Base-by-base conservation (phyloP, 2,113 vertebrate species). In the Sorex araneus region DNA sequence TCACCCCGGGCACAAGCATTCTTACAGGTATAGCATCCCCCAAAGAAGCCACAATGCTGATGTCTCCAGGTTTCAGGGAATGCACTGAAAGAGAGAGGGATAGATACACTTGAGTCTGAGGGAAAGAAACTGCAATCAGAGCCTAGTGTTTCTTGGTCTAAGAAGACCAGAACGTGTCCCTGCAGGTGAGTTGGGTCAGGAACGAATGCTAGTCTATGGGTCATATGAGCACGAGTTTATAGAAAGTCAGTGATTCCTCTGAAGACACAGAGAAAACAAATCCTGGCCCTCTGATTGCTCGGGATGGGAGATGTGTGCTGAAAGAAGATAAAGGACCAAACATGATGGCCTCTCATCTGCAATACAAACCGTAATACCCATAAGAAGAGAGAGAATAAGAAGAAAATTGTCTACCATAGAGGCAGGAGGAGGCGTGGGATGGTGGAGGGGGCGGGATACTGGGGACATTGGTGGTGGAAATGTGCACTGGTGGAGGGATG, bases 21-120 rank as follows among this genome's bases (percentile, higher is more conserved):
- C 98, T 98, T 97, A 99, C 99, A 2, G 99, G 99, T 54, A 99
- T 74, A 79, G 99, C 99, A 95, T 99, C 99, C 34, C 99, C 99
- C 18, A 99, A 91, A 19, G 99, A 98, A 67, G 98, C 99, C 95
- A 99, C 97, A 66, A 99, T 96, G 91, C 96, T 98, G 90, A 99
- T 96, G 74, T 99, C 99, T 88, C 97, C 99, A 60, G 99, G 99
- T 95, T 98, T 98, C 94, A 99, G 97, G 60, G 96, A 93, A 90
- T 99, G 98, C 93, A 99, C 99, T 99, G 94, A 25, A 91, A 60
- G 54, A 60, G 98, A 96, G 87, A 75, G 30, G 93, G 96, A 71
- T 0, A 77, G 64, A 90, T 30, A 69, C 3, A 50, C 60, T 6
- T 95, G 75, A 96, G 92, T 19, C 12, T 71, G 21, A 1, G 6